Evolutionary conservation across 2,888 invertebrate genomes (phyloP).

Genomic region (Uloborus plumipes): DNA sequence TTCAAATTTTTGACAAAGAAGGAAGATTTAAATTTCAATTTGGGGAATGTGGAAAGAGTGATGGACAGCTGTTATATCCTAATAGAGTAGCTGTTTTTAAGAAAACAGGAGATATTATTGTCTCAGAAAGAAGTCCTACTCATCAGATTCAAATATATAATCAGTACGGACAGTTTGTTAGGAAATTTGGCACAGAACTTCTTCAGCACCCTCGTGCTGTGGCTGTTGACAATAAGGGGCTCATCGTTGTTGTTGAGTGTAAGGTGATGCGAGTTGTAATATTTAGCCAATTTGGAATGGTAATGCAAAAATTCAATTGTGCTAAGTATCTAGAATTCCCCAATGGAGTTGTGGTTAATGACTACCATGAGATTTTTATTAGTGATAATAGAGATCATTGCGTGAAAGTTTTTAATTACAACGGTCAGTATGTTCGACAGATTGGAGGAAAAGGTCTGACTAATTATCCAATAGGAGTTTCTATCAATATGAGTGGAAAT

Average conservation of each 20-base stretch:
- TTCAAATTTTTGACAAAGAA: conserved; percentile 99
- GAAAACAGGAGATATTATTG: conserved; percentile 98
- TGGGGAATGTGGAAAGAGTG: conserved; percentile 96
- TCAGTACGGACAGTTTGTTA: conserved; percentile 98
- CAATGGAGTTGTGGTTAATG: conserved; percentile 99
- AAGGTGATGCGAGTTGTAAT: conserved; percentile 99
- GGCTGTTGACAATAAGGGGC: conserved; percentile 97
- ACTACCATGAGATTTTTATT: conserved; percentile 99
- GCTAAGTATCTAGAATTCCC: conserved; percentile 99
- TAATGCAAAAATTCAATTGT: conserved; percentile 96
- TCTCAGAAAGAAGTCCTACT: conserved; percentile 95
- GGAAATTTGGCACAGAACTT: conserved; percentile 99
- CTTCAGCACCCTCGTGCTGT: conserved; percentile 99
- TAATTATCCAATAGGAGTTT: conserved; percentile 99
- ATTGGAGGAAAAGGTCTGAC: conserved; percentile 99
- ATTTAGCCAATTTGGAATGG: conserved; percentile 97
- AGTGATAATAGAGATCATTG: conserved; percentile 99
- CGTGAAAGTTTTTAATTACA: conserved; percentile 99
- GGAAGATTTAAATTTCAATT: conserved; percentile 99
- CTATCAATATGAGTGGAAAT: conserved; percentile 96
- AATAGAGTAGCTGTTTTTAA: conserved; percentile 98
- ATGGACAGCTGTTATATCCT: conserved; percentile 97
- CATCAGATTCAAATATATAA: conserved; percentile 99
- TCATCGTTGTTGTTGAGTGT: conserved; percentile 99
- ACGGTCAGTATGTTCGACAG: conserved; percentile 94